These are phyloP conservation scores for Cyrtonyx montezumae DNA, from an alignment of 2,113 vertebrate genomes.

Conservation along the genomic window DNA sequence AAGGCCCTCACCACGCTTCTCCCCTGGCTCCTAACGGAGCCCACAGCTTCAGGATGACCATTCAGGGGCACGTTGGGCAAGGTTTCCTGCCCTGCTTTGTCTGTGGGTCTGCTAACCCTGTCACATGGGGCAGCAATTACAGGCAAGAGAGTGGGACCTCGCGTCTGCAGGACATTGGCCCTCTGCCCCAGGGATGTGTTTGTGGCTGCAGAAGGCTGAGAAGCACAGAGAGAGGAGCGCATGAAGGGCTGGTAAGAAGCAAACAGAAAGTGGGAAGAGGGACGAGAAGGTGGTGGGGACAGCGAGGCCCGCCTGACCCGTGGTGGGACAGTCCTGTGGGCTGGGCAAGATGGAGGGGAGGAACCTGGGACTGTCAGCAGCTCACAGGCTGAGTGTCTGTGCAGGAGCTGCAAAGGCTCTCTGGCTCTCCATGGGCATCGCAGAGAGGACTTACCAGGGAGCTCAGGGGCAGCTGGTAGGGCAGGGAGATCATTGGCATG, in stretches of 20 bases:
- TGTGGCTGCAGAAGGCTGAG: slow-evolving; percentile 72
- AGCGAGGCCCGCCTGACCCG: slow-evolving; percentile 84
- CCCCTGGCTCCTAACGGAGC: slow-evolving; percentile 56
- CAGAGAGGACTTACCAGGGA: not conserved
- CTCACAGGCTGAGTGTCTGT: slow-evolving; percentile 83
- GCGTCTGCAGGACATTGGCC: slow-evolving; percentile 74
- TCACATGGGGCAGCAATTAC: slow-evolving; percentile 74
- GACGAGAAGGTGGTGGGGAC: slow-evolving; percentile 79
- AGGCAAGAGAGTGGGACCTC: slow-evolving; percentile 79
- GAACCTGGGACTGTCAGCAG: slow-evolving; percentile 80
- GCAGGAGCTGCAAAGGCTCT: slow-evolving; percentile 72
- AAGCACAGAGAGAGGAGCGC: slow-evolving; percentile 78
- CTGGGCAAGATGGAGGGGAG: slow-evolving; percentile 82
- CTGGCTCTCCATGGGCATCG: not conserved
- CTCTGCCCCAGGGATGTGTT: slow-evolving; percentile 73
- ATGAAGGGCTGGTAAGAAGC: slow-evolving; percentile 45
- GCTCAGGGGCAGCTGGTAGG: slow-evolving; percentile 53
- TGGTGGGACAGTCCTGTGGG: slow-evolving; percentile 69
- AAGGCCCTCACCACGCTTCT: slow-evolving; percentile 54
- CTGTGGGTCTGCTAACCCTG: slow-evolving; percentile 74
- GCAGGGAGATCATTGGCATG: slow-evolving; percentile 79
- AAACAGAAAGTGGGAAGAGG: slow-evolving; percentile 74
- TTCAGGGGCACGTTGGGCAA: slow-evolving; percentile 63
- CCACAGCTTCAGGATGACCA: slow-evolving; percentile 64
- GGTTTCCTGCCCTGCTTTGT: slow-evolving; percentile 61